A percentile compares a stretch with the other conserved stretches of the same genome.
These are phyloP conservation scores for Unio delphinus DNA, from an alignment of 2,888 invertebrate species.

Conservation along the genomic window DNA sequence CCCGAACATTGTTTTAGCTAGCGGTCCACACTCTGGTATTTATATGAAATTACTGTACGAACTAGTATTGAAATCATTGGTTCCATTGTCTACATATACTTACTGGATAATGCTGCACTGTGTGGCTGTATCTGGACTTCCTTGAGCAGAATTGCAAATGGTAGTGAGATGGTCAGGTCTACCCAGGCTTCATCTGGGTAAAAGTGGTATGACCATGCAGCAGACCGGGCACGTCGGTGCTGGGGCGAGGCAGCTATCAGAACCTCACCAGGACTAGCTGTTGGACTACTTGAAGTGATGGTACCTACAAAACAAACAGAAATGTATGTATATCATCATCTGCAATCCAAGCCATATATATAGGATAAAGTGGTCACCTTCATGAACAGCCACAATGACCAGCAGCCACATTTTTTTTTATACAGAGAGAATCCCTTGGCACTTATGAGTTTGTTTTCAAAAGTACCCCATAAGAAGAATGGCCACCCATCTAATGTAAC, in stretches of 20 bases:
- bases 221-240: constrained; percentile 87
- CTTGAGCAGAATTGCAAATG: constrained; percentile 88
- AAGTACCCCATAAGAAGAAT: no score
- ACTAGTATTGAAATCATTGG: no score
- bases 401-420: no score
- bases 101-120: constrained; percentile 67
- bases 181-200: constrained; percentile 89
- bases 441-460: no score
- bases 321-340: background rate
- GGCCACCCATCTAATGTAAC: no score
- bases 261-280: constrained; percentile 91
- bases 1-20: no score
- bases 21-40: no score
- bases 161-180: constrained; percentile 87
- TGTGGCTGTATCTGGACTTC: constrained; percentile 80
- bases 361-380: background rate
- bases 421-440: no score
- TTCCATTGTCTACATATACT: constrained; percentile 20
- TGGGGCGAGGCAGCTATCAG: constrained; percentile 87
- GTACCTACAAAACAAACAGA: constrained; percentile 73
- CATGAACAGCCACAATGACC: no score
- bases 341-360: background rate
- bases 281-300: constrained; percentile 85
- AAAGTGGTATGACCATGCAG: constrained; percentile 97
- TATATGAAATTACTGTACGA: no score